phyloP scores from a whole-genome alignment of 1,140 invertebrate genomes.

The Hyposmocoma kahamanoa region DNA sequence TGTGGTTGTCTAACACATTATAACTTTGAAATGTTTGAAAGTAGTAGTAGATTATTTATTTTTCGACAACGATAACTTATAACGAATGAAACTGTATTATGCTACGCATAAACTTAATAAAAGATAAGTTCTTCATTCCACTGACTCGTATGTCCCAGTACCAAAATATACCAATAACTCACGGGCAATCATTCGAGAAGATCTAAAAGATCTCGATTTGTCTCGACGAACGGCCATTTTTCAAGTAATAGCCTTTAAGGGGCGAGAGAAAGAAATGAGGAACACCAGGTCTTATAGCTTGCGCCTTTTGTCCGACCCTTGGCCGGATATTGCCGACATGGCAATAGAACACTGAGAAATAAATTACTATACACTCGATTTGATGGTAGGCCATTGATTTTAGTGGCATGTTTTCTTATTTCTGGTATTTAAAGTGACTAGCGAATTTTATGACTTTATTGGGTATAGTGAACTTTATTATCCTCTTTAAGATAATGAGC shows the following conservation, averaged over 20 bases:
- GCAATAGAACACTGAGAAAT: not conserved
- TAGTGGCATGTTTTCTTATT: too few species aligned
- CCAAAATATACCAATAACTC: slow-evolving; percentile 28
- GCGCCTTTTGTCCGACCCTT: not conserved
- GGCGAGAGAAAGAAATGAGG: not conserved
- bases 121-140: not conserved
- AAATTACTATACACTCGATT: too few species aligned
- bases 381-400: too few species aligned
- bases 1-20: too few species aligned
- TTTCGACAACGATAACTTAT: too few species aligned
- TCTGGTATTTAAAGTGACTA: not conserved
- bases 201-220: slow-evolving; percentile 39
- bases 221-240: slow-evolving; percentile 14
- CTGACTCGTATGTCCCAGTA: slow-evolving; percentile 6
- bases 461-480: too few species aligned
- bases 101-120: too few species aligned
- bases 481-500: too few species aligned
- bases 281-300: not conserved
- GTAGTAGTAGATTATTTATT: too few species aligned
- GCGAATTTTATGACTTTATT: too few species aligned
- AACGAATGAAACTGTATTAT: too few species aligned
- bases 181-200: slow-evolving; percentile 34
- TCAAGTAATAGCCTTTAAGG: slow-evolving; percentile 10
- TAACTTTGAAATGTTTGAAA: too few species aligned
- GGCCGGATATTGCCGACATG: not conserved